phyloP scores from a whole-genome alignment of 2,113 vertebrate genomes.

The Coregonus clupeaformis region DNA sequence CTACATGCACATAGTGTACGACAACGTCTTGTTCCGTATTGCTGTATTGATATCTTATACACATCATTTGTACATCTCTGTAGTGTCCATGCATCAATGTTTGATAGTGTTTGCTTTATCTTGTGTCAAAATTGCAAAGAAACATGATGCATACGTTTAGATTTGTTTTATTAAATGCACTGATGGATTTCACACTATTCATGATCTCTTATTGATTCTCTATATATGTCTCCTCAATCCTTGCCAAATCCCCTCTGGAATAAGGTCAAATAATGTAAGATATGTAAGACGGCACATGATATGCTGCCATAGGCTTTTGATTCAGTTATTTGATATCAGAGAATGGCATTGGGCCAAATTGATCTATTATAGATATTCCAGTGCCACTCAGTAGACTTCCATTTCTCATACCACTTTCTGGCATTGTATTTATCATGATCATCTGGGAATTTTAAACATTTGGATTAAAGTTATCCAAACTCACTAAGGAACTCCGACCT shows the following conservation, averaged over 20 bases:
- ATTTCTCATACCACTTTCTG: neutral
- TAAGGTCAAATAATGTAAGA: no score
- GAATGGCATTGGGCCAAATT: neutral
- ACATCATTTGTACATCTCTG: neutral
- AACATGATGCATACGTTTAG: neutral
- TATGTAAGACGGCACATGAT: no score
- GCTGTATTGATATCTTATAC: neutral
- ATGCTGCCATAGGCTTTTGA: no score
- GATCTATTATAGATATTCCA: neutral
- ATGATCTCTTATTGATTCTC: neutral
- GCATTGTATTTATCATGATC: no score
- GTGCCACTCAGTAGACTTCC: neutral
- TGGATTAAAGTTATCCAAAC: no score
- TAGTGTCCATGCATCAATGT: neutral
- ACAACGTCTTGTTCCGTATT: neutral
- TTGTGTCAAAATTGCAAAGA: neutral
- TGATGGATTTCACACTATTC: neutral
- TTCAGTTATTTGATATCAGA: conserved; percentile 43
- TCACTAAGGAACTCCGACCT: neutral
- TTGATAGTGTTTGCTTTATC: neutral
- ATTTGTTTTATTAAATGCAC: neutral
- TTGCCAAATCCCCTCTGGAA: no score
- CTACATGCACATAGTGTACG: neutral
- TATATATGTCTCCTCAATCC: neutral
- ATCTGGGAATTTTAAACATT: no score